Percentiles rank a stretch among this genome's conserved stretches.
phyloP scores from a whole-genome alignment of 2,113 vertebrate genomes.

The Pelusios castaneus region DNA sequence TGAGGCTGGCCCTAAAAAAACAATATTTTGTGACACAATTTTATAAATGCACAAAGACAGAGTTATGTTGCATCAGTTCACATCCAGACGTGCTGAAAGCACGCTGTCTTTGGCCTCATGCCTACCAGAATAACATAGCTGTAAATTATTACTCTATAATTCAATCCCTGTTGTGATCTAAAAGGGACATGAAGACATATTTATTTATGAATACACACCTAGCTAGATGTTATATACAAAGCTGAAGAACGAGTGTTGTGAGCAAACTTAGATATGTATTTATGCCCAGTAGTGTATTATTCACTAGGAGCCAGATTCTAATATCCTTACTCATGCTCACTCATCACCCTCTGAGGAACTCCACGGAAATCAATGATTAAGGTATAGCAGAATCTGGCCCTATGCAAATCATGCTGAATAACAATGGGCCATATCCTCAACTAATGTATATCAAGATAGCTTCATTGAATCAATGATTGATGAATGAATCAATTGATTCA shows the following conservation, averaged over 20 bases:
- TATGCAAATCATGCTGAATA: not conserved
- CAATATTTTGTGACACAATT: not conserved
- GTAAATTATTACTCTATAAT: not conserved
- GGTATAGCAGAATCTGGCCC: not conserved
- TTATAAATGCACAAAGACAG: not conserved
- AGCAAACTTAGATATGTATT: not conserved
- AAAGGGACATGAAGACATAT: not conserved
- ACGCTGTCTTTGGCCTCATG: not conserved
- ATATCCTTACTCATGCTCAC: not conserved
- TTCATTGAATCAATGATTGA: not conserved
- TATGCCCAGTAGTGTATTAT: not conserved
- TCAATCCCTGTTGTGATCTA: not conserved
- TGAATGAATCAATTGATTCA: no score
- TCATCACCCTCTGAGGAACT: not conserved
- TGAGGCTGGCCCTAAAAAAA: not conserved
- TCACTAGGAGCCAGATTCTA: not conserved
- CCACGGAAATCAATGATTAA: not conserved
- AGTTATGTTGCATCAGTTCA: not conserved
- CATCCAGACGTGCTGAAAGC: not conserved
- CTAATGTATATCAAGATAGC: not conserved
- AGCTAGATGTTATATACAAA: not conserved
- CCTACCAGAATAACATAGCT: not conserved
- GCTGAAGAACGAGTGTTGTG: not conserved
- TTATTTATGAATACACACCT: not conserved
- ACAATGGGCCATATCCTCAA: not conserved